Evolutionary conservation across 2,113 vertebrate species (phyloP).

Genomic region (Halcyon malimbica): DNA sequence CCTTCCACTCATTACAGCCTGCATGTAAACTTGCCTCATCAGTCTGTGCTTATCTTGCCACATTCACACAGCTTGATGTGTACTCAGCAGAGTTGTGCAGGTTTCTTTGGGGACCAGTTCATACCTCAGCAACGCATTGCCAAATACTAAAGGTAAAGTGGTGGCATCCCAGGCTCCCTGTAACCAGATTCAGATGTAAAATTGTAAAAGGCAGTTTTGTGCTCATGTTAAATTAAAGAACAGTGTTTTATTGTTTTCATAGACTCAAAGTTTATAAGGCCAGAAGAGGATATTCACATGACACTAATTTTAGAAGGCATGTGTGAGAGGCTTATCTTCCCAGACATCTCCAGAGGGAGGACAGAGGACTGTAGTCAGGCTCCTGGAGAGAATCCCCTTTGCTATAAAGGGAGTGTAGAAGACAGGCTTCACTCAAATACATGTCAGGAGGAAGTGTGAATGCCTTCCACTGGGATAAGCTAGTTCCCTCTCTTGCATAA

Average conservation of each 20-base stretch:
- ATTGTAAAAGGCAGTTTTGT: conserved; percentile 35
- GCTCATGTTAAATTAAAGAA: conserved; percentile 32
- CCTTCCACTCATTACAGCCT: neutral
- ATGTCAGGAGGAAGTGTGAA: neutral
- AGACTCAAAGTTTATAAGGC: conserved; percentile 1
- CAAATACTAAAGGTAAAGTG: neutral
- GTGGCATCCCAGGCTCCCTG: neutral
- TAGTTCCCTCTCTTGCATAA: conserved; percentile 32
- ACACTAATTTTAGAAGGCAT: conserved; percentile 17
- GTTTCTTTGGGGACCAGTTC: neutral
- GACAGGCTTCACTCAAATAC: neutral
- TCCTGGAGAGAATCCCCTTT: neutral
- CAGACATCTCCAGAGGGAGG: neutral
- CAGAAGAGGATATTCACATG: conserved; percentile 49
- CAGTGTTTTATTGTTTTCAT: conserved; percentile 46
- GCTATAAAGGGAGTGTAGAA: neutral
- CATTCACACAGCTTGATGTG: neutral
- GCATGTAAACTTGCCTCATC: neutral
- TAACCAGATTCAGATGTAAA: conserved; percentile 37
- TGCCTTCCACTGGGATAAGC: neutral
- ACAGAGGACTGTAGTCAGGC: neutral
- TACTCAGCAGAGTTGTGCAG: neutral
- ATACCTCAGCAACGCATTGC: neutral
- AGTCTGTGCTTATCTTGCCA: neutral
- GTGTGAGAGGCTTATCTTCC: conserved; percentile 10